Conservation (phyloP, 2,797 vertebrate genomes). For the Jordanella pulchra region DNA sequence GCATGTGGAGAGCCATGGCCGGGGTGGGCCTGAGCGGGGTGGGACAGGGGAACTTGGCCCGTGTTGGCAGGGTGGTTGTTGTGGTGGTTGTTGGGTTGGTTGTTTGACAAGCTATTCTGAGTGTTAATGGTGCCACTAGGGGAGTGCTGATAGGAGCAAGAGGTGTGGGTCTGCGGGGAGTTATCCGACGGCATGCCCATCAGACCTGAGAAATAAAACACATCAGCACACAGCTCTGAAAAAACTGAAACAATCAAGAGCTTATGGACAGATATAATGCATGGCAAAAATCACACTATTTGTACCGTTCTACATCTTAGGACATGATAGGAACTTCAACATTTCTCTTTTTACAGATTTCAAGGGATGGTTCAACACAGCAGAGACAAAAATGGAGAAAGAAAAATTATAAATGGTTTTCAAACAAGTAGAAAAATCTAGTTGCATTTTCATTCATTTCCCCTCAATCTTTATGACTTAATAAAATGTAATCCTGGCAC, state of each 20-base stretch:
- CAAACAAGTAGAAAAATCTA: neutral
- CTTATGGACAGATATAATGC: neutral
- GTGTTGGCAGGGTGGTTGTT: slow-evolving; percentile 85
- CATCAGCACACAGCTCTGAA: slow-evolving; percentile 21
- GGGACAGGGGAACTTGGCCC: slow-evolving; percentile 86
- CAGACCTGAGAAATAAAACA: slow-evolving; percentile 78
- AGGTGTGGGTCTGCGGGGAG: slow-evolving; percentile 89
- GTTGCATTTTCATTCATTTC: neutral
- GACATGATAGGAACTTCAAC: neutral
- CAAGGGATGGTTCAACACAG: neutral
- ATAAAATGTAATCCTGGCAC: neutral
- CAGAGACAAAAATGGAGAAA: neutral
- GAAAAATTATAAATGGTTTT: neutral
- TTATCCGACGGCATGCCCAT: slow-evolving; percentile 89
- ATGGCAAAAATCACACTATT: neutral
- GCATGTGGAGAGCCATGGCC: slow-evolving; percentile 80
- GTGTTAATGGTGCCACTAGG: slow-evolving; percentile 87
- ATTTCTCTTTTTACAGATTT: neutral
- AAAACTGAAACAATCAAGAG: neutral
- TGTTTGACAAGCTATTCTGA: slow-evolving; percentile 89
- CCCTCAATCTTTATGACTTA: neutral
- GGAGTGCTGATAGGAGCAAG: slow-evolving; percentile 93
- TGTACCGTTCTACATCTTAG: neutral
- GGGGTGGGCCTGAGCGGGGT: slow-evolving; percentile 84
- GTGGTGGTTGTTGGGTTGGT: slow-evolving; percentile 84